Conservation (phyloP, 2,888 invertebrate genomes). For the Anthophora plumipes region DNA sequence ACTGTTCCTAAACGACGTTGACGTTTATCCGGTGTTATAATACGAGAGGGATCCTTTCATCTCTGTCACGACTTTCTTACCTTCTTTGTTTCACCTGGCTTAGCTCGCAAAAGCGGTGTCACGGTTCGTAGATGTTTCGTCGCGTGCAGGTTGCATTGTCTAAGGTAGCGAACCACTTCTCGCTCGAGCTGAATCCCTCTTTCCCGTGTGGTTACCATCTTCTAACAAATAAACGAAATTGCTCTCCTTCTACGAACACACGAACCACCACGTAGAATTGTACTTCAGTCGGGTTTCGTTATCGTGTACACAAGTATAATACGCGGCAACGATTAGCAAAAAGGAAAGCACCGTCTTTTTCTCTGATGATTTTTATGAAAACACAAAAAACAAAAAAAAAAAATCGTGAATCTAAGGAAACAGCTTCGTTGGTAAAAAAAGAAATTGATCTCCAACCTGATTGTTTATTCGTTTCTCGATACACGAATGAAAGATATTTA, state of each 20-base stretch:
- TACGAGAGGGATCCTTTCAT: conserved; percentile 35
- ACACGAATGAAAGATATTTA: conserved; percentile 17
- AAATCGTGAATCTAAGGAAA: no score
- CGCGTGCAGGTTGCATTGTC: conserved; percentile 51
- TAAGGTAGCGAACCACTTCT: conserved; percentile 56
- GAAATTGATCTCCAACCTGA: conserved; percentile 22
- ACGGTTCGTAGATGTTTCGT: conserved; percentile 49
- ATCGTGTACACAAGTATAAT: no score
- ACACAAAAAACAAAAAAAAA: no score
- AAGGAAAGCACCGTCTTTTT: no score
- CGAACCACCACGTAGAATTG: no score
- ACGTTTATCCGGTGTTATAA: conserved; percentile 44
- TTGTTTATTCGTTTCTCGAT: conserved; percentile 29
- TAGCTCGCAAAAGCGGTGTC: conserved; percentile 44
- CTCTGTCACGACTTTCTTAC: conserved; percentile 37
- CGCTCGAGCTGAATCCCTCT: conserved; percentile 34
- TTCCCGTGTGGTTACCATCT: conserved; percentile 5
- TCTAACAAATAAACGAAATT: conserved; percentile 33
- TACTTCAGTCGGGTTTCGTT: not conserved
- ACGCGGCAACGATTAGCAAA: no score
- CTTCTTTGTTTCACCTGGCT: conserved; percentile 37
- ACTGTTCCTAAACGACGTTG: conserved; percentile 50
- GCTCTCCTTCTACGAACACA: no score
- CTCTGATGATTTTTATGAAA: no score
- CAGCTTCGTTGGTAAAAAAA: conserved; percentile 13